phyloP scores from a whole-genome alignment of 2,113 vertebrate species.

The Lanius ludovicianus region DNA sequence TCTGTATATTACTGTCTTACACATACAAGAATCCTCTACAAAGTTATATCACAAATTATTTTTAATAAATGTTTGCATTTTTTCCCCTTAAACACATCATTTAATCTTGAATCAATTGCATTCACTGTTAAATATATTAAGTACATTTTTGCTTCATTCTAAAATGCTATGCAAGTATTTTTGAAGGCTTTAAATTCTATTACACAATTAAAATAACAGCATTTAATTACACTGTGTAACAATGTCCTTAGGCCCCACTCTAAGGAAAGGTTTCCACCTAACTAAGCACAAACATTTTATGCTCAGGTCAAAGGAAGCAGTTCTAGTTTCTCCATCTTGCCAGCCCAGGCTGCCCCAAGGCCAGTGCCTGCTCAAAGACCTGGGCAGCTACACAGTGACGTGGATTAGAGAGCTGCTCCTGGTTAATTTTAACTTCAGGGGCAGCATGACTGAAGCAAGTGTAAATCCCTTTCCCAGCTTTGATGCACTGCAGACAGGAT shows the following conservation, averaged over 20 bases:
- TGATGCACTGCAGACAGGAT: background rate
- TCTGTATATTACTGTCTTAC: background rate
- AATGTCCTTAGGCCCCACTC: background rate
- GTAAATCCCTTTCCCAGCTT: background rate
- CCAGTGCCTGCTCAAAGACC: background rate
- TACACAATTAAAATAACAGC: background rate
- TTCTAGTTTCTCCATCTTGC: background rate
- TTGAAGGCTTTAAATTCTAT: background rate
- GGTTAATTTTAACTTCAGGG: background rate
- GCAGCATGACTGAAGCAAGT: background rate
- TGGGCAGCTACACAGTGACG: fast-evolving
- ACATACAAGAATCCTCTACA: background rate
- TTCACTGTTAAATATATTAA: background rate
- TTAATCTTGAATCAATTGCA: background rate
- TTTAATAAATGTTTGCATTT: background rate
- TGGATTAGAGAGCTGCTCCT: background rate
- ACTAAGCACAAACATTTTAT: background rate
- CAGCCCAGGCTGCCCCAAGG: background rate
- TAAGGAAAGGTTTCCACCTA: background rate
- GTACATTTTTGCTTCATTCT: background rate
- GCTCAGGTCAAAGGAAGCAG: background rate
- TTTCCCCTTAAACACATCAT: background rate
- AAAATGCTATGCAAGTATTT: background rate
- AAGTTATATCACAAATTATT: background rate
- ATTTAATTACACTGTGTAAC: background rate